Percentiles rank a stretch among this genome's conserved stretches.
These are phyloP conservation scores for Phycodurus eques DNA, from an alignment of 2,113 vertebrate genomes.

Conservation along the genomic window DNA sequence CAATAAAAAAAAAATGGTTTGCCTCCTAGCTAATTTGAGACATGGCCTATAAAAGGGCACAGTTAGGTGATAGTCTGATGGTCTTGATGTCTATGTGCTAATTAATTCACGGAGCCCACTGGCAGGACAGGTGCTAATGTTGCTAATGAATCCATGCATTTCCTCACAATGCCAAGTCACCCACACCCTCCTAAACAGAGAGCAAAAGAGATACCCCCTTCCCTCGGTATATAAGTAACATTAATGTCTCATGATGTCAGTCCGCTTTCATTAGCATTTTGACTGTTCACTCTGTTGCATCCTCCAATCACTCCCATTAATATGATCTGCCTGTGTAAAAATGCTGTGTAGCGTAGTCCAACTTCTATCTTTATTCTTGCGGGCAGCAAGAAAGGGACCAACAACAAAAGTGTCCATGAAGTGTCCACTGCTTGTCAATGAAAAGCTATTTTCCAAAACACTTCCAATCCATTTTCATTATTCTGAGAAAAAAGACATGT, in stretches of 20 bases:
- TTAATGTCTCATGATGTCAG: constrained; percentile 74
- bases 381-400: background rate
- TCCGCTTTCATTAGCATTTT: constrained; percentile 67
- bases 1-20: constrained; percentile 10
- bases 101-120: constrained; percentile 54
- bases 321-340: background rate
- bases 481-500: background rate
- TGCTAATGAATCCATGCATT: constrained; percentile 29
- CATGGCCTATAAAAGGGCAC: constrained; percentile 44
- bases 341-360: background rate
- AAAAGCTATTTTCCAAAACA: background rate
- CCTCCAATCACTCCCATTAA: background rate
- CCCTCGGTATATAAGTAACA: constrained; percentile 53
- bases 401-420: background rate
- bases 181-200: constrained; percentile 18
- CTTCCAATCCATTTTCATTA: background rate
- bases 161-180: constrained; percentile 21
- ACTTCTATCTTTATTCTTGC: background rate
- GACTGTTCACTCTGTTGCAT: constrained; percentile 43
- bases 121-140: constrained; percentile 22
- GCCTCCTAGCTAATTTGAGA: constrained; percentile 52
- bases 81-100: constrained; percentile 42
- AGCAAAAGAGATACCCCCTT: constrained; percentile 42
- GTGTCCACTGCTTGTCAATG: background rate
- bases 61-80: constrained; percentile 45